Evolutionary conservation across 2,888 invertebrate genomes (phyloP).

Genomic region (Herminia tarsipennalis): DNA sequence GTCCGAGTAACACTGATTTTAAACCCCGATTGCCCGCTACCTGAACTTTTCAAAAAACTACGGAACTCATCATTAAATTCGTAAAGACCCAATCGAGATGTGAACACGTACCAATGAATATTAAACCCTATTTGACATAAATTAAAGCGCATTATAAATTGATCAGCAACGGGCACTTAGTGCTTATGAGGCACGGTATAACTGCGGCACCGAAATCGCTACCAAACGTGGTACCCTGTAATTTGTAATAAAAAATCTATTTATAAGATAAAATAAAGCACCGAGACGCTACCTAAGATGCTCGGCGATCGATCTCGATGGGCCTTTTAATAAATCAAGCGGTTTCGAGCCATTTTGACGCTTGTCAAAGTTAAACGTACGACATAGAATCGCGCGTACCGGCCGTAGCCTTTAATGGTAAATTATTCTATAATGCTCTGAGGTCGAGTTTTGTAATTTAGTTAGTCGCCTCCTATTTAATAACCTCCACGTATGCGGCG

Average conservation of each 20-base stretch:
- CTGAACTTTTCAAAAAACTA: slow-evolving; percentile 65
- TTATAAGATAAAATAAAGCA: slow-evolving; percentile 84
- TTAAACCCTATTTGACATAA: slow-evolving; percentile 67
- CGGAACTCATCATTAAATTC: slow-evolving; percentile 70
- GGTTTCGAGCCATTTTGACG: slow-evolving; percentile 72
- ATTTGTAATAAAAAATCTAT: slow-evolving; percentile 85
- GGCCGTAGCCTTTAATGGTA: slow-evolving; percentile 59
- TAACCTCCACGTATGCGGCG: slow-evolving; percentile 72
- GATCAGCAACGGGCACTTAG: slow-evolving; percentile 58
- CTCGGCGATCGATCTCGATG: slow-evolving; percentile 76
- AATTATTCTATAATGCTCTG: slow-evolving; percentile 81
- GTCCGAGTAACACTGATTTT: slow-evolving; percentile 42
- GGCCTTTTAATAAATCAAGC: slow-evolving; percentile 76
- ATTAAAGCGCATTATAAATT: slow-evolving; percentile 69
- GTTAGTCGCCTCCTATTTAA: slow-evolving; percentile 85
- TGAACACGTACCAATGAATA: slow-evolving; percentile 53
- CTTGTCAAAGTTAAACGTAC: slow-evolving; percentile 73
- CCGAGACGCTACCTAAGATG: slow-evolving; percentile 82
- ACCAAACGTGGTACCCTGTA: slow-evolving; percentile 84
- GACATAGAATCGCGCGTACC: slow-evolving; percentile 69
- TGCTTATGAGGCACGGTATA: slow-evolving; percentile 55
- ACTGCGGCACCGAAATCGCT: slow-evolving; percentile 77
- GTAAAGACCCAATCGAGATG: slow-evolving; percentile 44
- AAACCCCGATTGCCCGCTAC: slow-evolving; percentile 57
- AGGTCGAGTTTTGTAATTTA: slow-evolving; percentile 84